Evolutionary conservation across 2,888 invertebrate genomes (phyloP).

Genomic region (Cantharis rustica): DNA sequence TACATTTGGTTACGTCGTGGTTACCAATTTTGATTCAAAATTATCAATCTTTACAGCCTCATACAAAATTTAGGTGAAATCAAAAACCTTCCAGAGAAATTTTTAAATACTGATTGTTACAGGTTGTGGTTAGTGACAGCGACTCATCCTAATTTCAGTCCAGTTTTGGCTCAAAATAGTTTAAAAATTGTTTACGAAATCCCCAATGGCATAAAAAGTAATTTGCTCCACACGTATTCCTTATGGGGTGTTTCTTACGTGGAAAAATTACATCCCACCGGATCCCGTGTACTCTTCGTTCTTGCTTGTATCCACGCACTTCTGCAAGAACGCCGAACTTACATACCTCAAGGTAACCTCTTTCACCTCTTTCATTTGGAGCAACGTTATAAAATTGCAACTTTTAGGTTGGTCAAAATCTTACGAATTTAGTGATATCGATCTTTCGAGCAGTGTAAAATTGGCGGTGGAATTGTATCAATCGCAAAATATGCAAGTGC

Average conservation of each 20-base stretch:
- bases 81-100: background rate
- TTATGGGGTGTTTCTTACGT: slow-evolving; percentile 64
- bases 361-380: background rate
- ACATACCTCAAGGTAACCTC: slow-evolving; percentile 80
- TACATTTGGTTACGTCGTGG: slow-evolving; percentile 77
- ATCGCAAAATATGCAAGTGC: slow-evolving; percentile 51
- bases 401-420: slow-evolving; percentile 78
- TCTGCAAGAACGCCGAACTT: slow-evolving; percentile 88
- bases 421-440: slow-evolving; percentile 86
- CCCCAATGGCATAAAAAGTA: slow-evolving; percentile 84
- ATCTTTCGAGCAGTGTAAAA: slow-evolving; percentile 75
- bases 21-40: slow-evolving; percentile 71
- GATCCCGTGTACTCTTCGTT: slow-evolving; percentile 67
- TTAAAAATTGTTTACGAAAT: slow-evolving; percentile 82
- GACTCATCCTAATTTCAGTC: slow-evolving; percentile 75
- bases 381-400: background rate
- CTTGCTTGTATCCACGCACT: slow-evolving; percentile 89
- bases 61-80: slow-evolving; percentile 60
- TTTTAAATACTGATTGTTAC: slow-evolving; percentile 11
- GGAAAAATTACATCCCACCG: slow-evolving; percentile 46
- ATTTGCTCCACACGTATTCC: slow-evolving; percentile 74
- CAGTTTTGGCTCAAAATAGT: slow-evolving; percentile 75
- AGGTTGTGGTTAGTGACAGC: slow-evolving; percentile 87
- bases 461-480: slow-evolving; percentile 58
- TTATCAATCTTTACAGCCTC: slow-evolving; percentile 57